Percentiles rank a stretch among this genome's conserved stretches.
These are phyloP conservation scores for Tanytarsus gracilentus DNA, from an alignment of 2,888 invertebrate species.

Conservation along the genomic window DNA sequence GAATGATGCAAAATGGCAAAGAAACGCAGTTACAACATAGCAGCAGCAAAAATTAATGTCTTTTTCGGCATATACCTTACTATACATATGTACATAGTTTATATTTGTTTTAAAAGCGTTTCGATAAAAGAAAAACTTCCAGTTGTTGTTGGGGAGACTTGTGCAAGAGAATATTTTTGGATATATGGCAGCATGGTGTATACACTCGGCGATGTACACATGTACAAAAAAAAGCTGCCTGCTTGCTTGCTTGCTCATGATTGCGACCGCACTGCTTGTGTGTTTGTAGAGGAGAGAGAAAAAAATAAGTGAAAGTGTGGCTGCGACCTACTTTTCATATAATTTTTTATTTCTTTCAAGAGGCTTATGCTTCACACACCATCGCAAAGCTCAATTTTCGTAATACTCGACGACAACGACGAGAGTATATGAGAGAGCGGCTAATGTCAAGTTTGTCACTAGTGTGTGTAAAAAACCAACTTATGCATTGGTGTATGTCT, in stretches of 20 bases:
- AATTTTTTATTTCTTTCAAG: constrained; percentile 23
- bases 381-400: constrained; percentile 80
- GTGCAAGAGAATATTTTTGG: constrained; percentile 26
- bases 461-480: too few species aligned
- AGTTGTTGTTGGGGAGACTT: too few species aligned
- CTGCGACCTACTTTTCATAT: constrained; percentile 87
- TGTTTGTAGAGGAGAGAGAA: constrained; percentile 19
- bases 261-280: constrained; percentile 37
- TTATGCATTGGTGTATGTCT: too few species aligned
- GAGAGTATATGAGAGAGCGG: too few species aligned
- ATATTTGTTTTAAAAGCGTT: neutral
- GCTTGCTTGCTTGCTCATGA: constrained; percentile 43
- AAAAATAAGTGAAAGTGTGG: constrained; percentile 76
- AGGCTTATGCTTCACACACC: constrained; percentile 13
- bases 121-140: constrained; percentile 2
- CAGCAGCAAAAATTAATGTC: constrained; percentile 6
- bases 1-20: constrained; percentile 10
- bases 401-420: too few species aligned
- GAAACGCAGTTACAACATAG: constrained; percentile 6
- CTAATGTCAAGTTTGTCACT: too few species aligned
- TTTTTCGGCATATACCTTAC: neutral
- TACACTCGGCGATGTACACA: too few species aligned
- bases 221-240: constrained; percentile 36
- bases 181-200: neutral
- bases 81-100: too few species aligned